These are phyloP conservation scores for Lasioglossum malachurum DNA, from an alignment of 2,888 invertebrate species.

Conservation along the genomic window DNA sequence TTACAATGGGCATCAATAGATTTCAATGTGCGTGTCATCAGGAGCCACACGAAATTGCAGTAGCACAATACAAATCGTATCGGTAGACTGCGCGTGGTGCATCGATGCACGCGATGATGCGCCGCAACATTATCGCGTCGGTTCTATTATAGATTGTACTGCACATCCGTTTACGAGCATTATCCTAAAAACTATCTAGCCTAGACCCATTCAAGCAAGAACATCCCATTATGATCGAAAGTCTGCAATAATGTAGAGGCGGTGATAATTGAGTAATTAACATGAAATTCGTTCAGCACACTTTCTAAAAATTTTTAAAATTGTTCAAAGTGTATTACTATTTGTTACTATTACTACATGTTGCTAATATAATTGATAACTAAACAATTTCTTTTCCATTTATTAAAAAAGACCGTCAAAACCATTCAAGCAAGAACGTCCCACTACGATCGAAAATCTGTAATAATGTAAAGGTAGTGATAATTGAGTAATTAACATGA, in stretches of 20 bases:
- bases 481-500: not conserved
- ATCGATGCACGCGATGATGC: constrained; percentile 57
- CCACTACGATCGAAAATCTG: not conserved
- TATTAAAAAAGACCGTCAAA: too few relatives aligned
- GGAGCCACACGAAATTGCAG: constrained; percentile 47
- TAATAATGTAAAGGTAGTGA: not conserved
- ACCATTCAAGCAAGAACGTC: not conserved
- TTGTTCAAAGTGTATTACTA: too few relatives aligned
- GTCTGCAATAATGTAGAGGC: not conserved
- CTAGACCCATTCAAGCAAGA: not conserved
- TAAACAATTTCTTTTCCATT: too few relatives aligned
- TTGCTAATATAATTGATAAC: too few relatives aligned
- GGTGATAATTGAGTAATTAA: not conserved
- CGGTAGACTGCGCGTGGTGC: constrained; percentile 56
- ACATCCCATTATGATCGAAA: not conserved
- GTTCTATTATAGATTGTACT: constrained; percentile 28
- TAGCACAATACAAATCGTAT: constrained; percentile 48
- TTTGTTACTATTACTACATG: too few relatives aligned
- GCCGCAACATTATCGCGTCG: constrained; percentile 61
- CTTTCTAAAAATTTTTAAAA: not conserved
- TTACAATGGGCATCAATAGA: constrained; percentile 34
- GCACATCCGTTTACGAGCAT: constrained; percentile 17
- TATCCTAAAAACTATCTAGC: constrained; percentile 12
- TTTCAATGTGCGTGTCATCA: constrained; percentile 49
- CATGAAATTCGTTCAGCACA: not conserved